These are phyloP conservation scores for Eristalis pertinax DNA, from an alignment of 2,888 invertebrate species.

Conservation along the genomic window DNA sequence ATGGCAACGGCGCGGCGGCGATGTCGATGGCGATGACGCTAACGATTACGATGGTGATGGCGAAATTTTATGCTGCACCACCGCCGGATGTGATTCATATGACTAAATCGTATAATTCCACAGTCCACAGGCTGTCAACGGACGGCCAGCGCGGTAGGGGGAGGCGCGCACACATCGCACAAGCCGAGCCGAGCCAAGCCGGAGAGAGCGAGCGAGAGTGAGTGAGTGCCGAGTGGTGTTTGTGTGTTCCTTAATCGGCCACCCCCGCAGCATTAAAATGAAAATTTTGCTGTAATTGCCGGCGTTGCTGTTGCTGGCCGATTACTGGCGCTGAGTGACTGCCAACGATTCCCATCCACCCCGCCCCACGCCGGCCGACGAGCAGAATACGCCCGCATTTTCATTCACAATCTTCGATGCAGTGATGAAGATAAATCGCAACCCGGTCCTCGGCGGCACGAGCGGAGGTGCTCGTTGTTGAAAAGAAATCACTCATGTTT, in stretches of 20 bases:
- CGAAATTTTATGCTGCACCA: conserved; percentile 71
- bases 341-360: conserved; percentile 36
- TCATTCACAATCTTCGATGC: conserved; percentile 54
- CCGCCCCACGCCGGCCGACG: neutral
- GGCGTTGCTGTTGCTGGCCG: conserved; percentile 44
- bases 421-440: conserved; percentile 65
- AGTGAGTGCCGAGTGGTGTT: neutral
- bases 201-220: conserved; percentile 3
- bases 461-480: conserved; percentile 29
- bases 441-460: conserved; percentile 23
- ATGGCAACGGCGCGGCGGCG: conserved; percentile 27
- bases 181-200: neutral
- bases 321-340: conserved; percentile 58
- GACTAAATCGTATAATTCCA: conserved; percentile 69
- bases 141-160: neutral
- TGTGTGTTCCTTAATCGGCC: conserved; percentile 68
- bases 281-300: conserved; percentile 43
- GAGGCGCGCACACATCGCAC: conserved; percentile 24
- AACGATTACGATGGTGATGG: conserved; percentile 37
- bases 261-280: conserved; percentile 60
- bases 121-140: neutral
- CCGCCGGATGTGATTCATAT: conserved; percentile 71
- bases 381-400: conserved; percentile 57
- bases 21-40: conserved; percentile 20
- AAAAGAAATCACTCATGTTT: conserved; percentile 56